Evolutionary conservation across 2,113 vertebrate genomes (phyloP), one percentile per base, ranked within the genome.

Genomic region (Tragelaphus buxtoni): DNA sequence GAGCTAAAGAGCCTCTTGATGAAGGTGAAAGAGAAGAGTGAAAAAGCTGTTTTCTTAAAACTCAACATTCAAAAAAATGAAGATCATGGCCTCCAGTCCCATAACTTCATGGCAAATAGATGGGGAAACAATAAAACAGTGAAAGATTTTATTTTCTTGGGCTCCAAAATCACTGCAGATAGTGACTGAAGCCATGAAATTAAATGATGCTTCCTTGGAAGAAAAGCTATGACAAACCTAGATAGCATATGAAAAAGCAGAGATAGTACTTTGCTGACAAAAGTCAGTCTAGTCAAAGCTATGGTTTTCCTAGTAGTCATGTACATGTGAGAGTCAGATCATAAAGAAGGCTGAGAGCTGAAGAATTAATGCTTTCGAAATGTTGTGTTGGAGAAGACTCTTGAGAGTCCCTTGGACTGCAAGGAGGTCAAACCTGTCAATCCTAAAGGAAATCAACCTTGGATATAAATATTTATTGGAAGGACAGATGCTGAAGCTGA

Each of bases 291-390:
- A 69, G 35, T 69, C 65, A 69, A 39, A 69, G 18, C 18, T 69
- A 39, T 39, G 18, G n/a, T 39, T 69, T 69, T 69, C 65, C 65
- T 18, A 22, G n/a, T 39, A 39, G n/a, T 69, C 65, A 69, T 39
- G 9, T 39, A 39, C 18, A 39, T 69, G 65, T 69, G 65, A 39
- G 65, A 69, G 9, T 69, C 4, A 69, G 65, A 69, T 9, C n/a
- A 39, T 12, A 39, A 69, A 69, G n/a, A 69, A 39, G 65, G 9
- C 65, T 39, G 65, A 69, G n/a, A 69, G n/a, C 17, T 39, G n/a
- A 69, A 39, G 18, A 69, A 69, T 11, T 39, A n/a, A 39, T 39
- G n/a, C n/a, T 39, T 69, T 69, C 0, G 0, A 69, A 42, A 39
- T 13, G 35, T 42, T 39, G 22, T 72, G 69, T 72, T 72, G 10